Evolutionary conservation across 2,797 vertebrate genomes (phyloP), one percentile per base, ranked within the genome.

Genomic region (Anguilla pacifica): DNA sequence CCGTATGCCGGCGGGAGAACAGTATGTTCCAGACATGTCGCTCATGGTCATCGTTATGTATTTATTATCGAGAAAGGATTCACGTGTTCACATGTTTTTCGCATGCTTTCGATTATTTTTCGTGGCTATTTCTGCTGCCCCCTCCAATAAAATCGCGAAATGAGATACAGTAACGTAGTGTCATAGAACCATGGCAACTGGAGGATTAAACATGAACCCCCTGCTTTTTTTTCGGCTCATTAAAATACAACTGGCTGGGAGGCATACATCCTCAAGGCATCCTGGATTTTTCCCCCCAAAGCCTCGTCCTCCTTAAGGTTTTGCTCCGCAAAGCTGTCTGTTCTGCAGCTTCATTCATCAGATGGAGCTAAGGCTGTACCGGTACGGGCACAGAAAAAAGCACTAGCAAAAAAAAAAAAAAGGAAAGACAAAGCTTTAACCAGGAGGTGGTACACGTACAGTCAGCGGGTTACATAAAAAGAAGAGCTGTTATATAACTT

Each of bases 161-260:
- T 79, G 15, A 22, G 4, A 49, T 49, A 9, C 17, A 22, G 11
- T 22, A 49, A 81, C 25, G 43, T 17, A 49, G 43, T 81, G 77
- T 81, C 39, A 81, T 6, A 81, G 43, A 81, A 81, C 77, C 77
- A 81, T 81, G 77, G 77, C 77, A 81, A 49, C 77, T 2, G 77
- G 43, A 0, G 43, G 17, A 35, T 81, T 49, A 49, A 7, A 19
- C 39, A 49, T 49, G 77, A 81, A 43, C 6, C 22, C n/a, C 3
- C 39, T 7, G 0, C 43, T 10, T 19, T 1, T 43, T 81, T 81
- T 49, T 25, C 22, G 49, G 77, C 19, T 81, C 77, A 22, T 81
- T 81, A 49, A 46, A 81, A 79, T 79, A 39, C 2, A 22, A 19
- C 43, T 81, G 43, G 77, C 77, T 81, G 5, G 25, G 77, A 49